Conservation (phyloP, 2,888 invertebrate species). For the Pandemis heparana region DNA sequence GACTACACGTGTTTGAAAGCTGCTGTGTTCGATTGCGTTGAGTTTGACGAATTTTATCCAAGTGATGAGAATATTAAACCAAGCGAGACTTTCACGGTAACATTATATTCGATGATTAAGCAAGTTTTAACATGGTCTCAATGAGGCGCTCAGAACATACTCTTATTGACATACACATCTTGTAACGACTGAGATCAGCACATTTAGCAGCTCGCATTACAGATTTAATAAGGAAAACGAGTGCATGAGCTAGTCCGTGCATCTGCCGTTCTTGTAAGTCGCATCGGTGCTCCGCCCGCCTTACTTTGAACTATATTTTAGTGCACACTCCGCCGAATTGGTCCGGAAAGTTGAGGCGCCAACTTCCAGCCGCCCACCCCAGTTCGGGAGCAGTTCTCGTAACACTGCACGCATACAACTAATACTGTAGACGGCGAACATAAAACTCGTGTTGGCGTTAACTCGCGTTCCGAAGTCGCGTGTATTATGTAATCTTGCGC, state of each 20-base stretch:
- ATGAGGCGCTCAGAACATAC: conserved; percentile 1
- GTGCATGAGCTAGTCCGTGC: conserved; percentile 42
- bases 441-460: conserved; percentile 63
- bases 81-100: conserved; percentile 14
- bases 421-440: conserved; percentile 57
- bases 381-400: conserved; percentile 60
- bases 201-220: conserved; percentile 3
- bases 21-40: conserved; percentile 55
- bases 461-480: conserved; percentile 58
- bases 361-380: conserved; percentile 38
- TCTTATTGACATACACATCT: not conserved
- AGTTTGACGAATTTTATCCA: conserved; percentile 52
- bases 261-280: conserved; percentile 45
- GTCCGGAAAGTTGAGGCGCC: conserved; percentile 64
- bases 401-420: conserved; percentile 56
- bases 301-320: conserved; percentile 76
- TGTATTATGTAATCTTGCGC: conserved; percentile 65
- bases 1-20: conserved; percentile 43
- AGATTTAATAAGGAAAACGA: conserved; percentile 22
- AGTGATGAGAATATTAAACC: conserved; percentile 21
- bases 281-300: conserved; percentile 56
- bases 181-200: conserved; percentile 6
- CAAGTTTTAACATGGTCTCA: conserved; percentile 12
- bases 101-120: conserved; percentile 24
- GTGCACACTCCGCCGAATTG: conserved; percentile 64